A percentile compares a stretch with the other conserved stretches of the same genome.
These are phyloP conservation scores for Drosophila tripunctata DNA, from an alignment of 2,888 invertebrate genomes.

Conservation along the genomic window DNA sequence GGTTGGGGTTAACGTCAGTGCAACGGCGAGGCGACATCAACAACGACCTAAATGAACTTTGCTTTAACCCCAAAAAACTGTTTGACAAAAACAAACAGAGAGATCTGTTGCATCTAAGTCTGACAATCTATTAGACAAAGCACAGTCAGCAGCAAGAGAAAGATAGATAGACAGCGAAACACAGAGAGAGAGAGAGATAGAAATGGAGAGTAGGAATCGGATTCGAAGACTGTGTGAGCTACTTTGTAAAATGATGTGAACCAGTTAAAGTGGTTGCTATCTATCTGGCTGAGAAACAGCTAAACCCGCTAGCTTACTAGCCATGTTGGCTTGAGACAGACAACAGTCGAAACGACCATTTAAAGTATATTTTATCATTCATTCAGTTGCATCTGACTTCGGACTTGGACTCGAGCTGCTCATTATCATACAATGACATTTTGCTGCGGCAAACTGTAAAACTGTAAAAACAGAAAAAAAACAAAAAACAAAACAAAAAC, in stretches of 20 bases:
- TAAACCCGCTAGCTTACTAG: conserved; percentile 20
- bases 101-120: conserved; percentile 67
- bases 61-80: conserved; percentile 67
- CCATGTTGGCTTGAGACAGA: conserved; percentile 56
- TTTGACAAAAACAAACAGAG: conserved; percentile 74
- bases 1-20: conserved; percentile 22
- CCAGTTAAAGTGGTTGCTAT: conserved; percentile 67
- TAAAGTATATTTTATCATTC: conserved; percentile 78
- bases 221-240: conserved; percentile 46
- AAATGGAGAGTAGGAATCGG: not conserved
- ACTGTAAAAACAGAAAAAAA: conserved; percentile 84
- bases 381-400: conserved; percentile 76
- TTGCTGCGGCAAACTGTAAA: conserved; percentile 65
- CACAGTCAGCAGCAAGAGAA: conserved; percentile 1
- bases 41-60: conserved; percentile 72
- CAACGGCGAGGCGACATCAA: conserved; percentile 41
- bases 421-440: conserved; percentile 80
- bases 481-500: conserved; percentile 86
- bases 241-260: conserved; percentile 77
- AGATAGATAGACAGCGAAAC: not conserved
- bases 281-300: conserved; percentile 60
- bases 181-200: not conserved
- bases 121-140: conserved; percentile 58
- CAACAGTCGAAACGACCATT: conserved; percentile 77
- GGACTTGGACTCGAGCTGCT: conserved; percentile 65